Evolutionary conservation across 1,140 invertebrate genomes (phyloP).

Genomic region (Caenorhabditis elegans): DNA sequence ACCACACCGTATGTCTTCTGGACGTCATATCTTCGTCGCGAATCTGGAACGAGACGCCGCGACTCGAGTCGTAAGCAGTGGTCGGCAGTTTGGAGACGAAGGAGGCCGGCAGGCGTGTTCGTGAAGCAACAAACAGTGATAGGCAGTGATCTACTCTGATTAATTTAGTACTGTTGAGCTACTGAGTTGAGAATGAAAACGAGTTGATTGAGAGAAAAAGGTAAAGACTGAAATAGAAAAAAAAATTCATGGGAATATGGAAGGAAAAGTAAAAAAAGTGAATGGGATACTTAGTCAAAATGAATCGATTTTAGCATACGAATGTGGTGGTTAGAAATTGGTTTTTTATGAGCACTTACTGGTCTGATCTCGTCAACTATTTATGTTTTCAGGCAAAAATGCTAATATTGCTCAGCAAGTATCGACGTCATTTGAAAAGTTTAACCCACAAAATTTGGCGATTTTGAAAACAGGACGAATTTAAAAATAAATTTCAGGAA

Average conservation of each 20-base stretch:
- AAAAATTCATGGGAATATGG: no score
- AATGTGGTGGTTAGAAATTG: no score
- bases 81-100: slow-evolving; percentile 4
- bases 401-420: no score
- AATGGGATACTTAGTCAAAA: no score
- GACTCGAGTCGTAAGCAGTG: slow-evolving; percentile 11
- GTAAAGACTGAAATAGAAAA: neutral
- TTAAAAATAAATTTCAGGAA: neutral
- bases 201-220: neutral
- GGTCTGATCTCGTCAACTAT: no score
- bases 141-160: neutral
- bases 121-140: neutral
- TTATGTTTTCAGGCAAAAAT: no score
- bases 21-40: slow-evolving; percentile 25
- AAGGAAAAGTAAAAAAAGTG: no score
- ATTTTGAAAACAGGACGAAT: no score
- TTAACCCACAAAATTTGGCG: no score
- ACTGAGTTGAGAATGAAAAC: neutral
- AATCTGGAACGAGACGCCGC: slow-evolving; percentile 23
- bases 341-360: no score
- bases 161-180: neutral
- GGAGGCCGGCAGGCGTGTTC: neutral
- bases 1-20: slow-evolving; percentile 23
- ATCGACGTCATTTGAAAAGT: no score
- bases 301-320: no score